phyloP scores from a whole-genome alignment of 2,888 invertebrate species.

The Zele albiditarsus region DNA sequence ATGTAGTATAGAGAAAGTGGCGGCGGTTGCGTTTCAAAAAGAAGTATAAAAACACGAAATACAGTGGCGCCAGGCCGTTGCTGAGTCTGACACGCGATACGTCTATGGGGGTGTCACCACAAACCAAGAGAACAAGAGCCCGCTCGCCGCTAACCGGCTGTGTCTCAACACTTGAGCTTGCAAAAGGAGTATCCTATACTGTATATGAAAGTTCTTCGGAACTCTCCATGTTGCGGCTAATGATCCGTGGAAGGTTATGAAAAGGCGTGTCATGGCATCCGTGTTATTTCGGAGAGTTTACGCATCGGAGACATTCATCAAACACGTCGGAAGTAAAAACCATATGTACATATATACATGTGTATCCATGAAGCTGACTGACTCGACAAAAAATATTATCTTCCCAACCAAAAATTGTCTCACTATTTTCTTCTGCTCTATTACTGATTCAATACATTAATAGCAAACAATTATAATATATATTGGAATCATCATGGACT shows the following conservation, averaged over 20 bases:
- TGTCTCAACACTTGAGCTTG: conserved; percentile 8
- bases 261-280: conserved; percentile 63
- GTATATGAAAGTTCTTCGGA: conserved; percentile 14
- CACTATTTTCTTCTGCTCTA: neutral
- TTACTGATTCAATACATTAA: neutral
- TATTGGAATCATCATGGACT: no score
- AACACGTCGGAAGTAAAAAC: conserved; percentile 43
- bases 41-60: conserved; percentile 56
- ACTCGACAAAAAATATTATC: neutral
- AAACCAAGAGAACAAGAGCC: conserved; percentile 34
- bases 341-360: neutral
- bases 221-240: conserved; percentile 53
- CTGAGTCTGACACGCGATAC: conserved; percentile 68
- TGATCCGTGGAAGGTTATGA: conserved; percentile 60
- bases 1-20: neutral
- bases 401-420: neutral
- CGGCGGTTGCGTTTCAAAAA: conserved; percentile 24
- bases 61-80: conserved; percentile 68
- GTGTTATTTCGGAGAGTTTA: conserved; percentile 63
- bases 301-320: conserved; percentile 58
- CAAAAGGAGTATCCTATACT: conserved; percentile 5
- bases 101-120: conserved; percentile 63
- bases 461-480: no score
- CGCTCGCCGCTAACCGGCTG: conserved; percentile 22
- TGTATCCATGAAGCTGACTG: neutral